Evolutionary conservation across 35 echinoderm and acorn worm species (phyloP).

Genomic region (Ophioderma brevispina): DNA sequence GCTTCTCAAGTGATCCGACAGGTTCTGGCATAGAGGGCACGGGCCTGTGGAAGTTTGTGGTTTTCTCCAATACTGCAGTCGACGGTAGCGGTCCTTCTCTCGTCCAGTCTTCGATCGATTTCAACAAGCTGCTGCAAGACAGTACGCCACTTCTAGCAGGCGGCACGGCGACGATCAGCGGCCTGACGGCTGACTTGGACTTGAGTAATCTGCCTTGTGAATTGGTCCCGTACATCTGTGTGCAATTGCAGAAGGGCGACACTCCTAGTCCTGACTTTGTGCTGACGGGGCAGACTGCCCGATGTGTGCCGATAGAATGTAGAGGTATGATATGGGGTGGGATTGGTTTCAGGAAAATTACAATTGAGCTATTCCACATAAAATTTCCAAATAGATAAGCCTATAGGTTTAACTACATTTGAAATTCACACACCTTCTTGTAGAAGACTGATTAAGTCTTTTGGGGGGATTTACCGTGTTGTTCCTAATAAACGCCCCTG

Average conservation of each 20-base stretch:
- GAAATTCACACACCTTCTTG: no score
- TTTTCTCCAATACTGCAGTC: slow-evolving; percentile 33
- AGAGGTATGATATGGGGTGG: slow-evolving; percentile 59
- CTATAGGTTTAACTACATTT: no score
- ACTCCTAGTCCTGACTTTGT: slow-evolving; percentile 70
- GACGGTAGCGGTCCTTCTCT: slow-evolving; percentile 39
- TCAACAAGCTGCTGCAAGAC: slow-evolving; percentile 17
- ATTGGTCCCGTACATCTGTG: slow-evolving; percentile 70
- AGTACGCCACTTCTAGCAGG: slow-evolving; percentile 39
- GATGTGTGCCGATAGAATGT: slow-evolving; percentile 57
- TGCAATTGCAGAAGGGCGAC: slow-evolving; percentile 58
- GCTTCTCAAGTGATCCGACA: slow-evolving; percentile 24
- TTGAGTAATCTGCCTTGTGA: slow-evolving; percentile 40
- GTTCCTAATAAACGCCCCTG: no score
- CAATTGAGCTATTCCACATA: no score
- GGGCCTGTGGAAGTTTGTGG: slow-evolving; percentile 37
- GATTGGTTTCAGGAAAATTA: neutral
- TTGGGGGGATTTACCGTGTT: no score
- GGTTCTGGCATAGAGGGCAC: slow-evolving; percentile 58
- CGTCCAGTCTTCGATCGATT: neutral
- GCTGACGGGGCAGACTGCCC: slow-evolving; percentile 25
- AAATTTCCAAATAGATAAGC: no score
- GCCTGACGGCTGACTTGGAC: slow-evolving; percentile 17
- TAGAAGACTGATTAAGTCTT: no score
- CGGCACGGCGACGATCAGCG: neutral